Evolutionary conservation across 2,113 vertebrate genomes (phyloP), one percentile per base, ranked within the genome.

Genomic region (Epinephelus moara): DNA sequence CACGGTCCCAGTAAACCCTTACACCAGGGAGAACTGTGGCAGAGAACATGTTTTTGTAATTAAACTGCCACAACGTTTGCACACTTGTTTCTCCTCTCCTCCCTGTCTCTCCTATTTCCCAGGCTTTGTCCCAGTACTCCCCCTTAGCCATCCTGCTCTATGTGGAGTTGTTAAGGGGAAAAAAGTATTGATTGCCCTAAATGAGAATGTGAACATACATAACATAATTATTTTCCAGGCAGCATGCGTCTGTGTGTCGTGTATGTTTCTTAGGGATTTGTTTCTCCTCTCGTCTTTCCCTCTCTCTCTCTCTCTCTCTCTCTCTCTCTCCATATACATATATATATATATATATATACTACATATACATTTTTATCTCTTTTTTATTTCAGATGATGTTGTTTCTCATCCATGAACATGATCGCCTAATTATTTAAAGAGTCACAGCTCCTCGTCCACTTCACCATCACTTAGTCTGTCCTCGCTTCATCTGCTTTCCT

Each of bases 371-470:
- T 30, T 30, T 30, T 30, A 77, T 81, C 30, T 70, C 21, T 73
- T 12, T 84, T 84, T 75, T 13, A 63, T 72, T 84, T 84, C 40
- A 50, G 53, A 78, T 64, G 60, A 14, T 85, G 55, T 72, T 85
- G 56, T 75, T 42, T 56, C 56, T 86, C 70, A 79, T 69, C 64
- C 62, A 70, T 73, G 68, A 81, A 83, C 82, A 84, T 78, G 66
- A 80, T 81, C n/a, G 1, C 18, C 71, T 75, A 73, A 85, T 86
- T 88, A 82, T 27, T 84, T 45, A 77, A 71, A 47, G 63, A 79
- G 60, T 49, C 76, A 67, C 61, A 69, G 57, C 72, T 50, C 70
- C 70, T 78, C 4, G 47, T 85, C 62, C 70, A 78, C 85, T 83
- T 9, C 11, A 47, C 52, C 49, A 66, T 82, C 70, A 53, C 49